Base-by-base conservation (phyloP, 2,888 invertebrate species). In the Clunio marinus region DNA sequence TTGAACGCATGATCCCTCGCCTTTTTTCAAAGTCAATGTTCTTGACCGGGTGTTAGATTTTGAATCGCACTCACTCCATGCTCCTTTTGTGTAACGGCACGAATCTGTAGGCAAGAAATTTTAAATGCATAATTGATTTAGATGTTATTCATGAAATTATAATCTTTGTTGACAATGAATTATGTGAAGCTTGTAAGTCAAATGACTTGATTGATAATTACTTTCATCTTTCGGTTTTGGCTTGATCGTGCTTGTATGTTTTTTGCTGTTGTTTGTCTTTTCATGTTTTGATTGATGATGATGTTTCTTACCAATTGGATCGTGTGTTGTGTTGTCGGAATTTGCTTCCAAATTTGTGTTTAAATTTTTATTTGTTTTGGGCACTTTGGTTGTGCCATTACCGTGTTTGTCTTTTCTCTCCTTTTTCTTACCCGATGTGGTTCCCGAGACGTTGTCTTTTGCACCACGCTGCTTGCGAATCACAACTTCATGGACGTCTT, bases 11-110 rank as follows among this genome's bases (percentile, higher is more conserved):
- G 84, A 85, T 70, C 86, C 83, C 77, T 91, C 91, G 41, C 92
- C 92, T 76, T 91, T 91, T 81, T 93, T 93, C 75, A 94, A 81
- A 27, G 88, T 92, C 73, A 93, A 82, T 71, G 88, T 90, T 73
- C 93, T 83, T 66, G 89, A 87, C 73, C 93, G 85, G 75, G 87
- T 86, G 79, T 93, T 93, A 70, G 89, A 88, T 78, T 89, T 89
- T 51, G 87, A 78, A 76, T 94, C 92, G 77, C 94, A 94, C 74
- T 92, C 91, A 72, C 90, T 88, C 94, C 94, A 94, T 46, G 89
- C 84, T 72, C 91, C 89, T 76, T 93, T 90, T 72, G 85, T 84
- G 80, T 94, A 94, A 77, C 93, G 88, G 78, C 94, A 94, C 68
- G 87, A 85, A 75, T 83, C 86, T 84, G 81, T 68, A 66, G 37